phyloP scores from a whole-genome alignment of 2,113 vertebrate species.

The Brachyistius frenatus region DNA sequence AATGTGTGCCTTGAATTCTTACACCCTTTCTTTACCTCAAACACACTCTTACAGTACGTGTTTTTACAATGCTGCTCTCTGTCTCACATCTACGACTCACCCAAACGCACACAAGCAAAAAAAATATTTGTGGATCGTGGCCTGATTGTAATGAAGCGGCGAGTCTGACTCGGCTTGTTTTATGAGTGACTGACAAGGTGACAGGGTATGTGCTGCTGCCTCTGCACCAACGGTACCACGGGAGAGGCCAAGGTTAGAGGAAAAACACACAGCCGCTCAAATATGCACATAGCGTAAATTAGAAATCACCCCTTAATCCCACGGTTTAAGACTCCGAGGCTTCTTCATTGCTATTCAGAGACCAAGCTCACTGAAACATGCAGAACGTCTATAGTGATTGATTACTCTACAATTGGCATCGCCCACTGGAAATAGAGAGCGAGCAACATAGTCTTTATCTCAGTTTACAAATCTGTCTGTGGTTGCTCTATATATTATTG shows the following conservation, averaged over 20 bases:
- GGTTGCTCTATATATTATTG: background rate
- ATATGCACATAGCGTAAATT: slow-evolving; percentile 53
- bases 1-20: too few species aligned
- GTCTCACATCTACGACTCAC: slow-evolving; percentile 22
- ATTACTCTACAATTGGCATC: slow-evolving; percentile 41
- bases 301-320: slow-evolving; percentile 23
- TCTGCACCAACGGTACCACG: slow-evolving; percentile 53
- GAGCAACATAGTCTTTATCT: background rate
- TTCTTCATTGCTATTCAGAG: slow-evolving; percentile 41
- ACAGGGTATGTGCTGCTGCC: slow-evolving; percentile 62
- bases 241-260: slow-evolving; percentile 75
- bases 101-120: background rate
- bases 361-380: background rate
- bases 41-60: background rate
- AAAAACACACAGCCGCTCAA: slow-evolving; percentile 33
- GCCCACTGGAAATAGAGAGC: background rate
- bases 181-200: slow-evolving; percentile 57
- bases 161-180: slow-evolving; percentile 74
- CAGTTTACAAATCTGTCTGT: slow-evolving; percentile 19
- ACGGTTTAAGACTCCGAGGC: slow-evolving; percentile 1
- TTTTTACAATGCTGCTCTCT: slow-evolving; percentile 7
- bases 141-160: slow-evolving; percentile 38
- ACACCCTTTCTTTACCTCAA: too few species aligned
- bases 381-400: slow-evolving; percentile 34
- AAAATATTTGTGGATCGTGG: slow-evolving; percentile 23